A percentile compares a stretch with the other conserved stretches of the same genome.
phyloP scores from a whole-genome alignment of 1,140 invertebrate species.

The Pseudomyrmex pallidus region DNA sequence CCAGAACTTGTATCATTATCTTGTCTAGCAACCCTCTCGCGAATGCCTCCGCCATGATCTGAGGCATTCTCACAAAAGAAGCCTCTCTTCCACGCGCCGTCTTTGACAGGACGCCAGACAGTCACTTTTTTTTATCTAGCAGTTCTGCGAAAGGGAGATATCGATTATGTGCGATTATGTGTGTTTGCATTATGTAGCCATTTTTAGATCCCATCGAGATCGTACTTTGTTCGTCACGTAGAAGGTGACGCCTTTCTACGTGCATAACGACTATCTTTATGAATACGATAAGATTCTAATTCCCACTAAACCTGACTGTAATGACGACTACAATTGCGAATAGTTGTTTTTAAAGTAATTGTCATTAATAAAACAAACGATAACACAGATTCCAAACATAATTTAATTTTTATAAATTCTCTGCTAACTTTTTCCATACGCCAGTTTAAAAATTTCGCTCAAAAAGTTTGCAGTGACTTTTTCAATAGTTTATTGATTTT shows the following conservation, averaged over 20 bases:
- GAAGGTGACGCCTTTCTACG: not conserved
- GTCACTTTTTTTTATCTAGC: slow-evolving; percentile 28
- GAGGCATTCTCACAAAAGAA: slow-evolving; percentile 57
- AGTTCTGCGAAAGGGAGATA: slow-evolving; percentile 20
- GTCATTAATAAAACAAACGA: no score
- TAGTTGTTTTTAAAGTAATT: not conserved
- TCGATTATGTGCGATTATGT: slow-evolving; percentile 14
- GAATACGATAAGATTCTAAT: no score
- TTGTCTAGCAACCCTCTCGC: slow-evolving; percentile 70
- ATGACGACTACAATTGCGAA: not conserved
- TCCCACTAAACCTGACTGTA: no score
- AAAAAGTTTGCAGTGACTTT: no score
- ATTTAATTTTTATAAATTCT: no score
- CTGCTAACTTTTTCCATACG: no score
- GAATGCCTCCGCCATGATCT: slow-evolving; percentile 70
- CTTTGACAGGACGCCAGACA: slow-evolving; percentile 34
- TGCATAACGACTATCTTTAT: not conserved
- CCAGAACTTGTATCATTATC: slow-evolving; percentile 69
- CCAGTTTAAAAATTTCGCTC: no score
- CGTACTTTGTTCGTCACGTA: slow-evolving; percentile 4
- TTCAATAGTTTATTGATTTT: no score
- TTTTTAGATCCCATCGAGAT: not conserved
- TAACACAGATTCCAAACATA: no score
- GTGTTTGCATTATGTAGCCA: not conserved
- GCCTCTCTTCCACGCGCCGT: slow-evolving; percentile 34